Evolutionary conservation across 2,797 vertebrate genomes (phyloP).

Genomic region (Dallia pectoralis): DNA sequence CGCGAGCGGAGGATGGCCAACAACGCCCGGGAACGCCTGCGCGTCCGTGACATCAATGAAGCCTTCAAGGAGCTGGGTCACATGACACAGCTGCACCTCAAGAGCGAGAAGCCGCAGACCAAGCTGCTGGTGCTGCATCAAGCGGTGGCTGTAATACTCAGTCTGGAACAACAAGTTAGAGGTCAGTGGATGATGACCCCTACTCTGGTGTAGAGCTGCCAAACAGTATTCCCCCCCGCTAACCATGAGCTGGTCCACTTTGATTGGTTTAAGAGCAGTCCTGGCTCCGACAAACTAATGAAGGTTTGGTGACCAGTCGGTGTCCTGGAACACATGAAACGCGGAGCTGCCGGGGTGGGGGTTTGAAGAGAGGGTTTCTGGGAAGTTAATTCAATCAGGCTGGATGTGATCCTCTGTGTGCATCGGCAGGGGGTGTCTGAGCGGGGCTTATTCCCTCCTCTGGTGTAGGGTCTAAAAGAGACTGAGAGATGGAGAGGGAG

Average conservation of each 20-base stretch:
- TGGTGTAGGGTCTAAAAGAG: background rate
- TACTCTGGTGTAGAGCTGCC: background rate
- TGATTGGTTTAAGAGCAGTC: too few species aligned
- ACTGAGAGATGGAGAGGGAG: background rate
- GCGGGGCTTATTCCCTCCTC: too few species aligned
- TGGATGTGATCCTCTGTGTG: background rate
- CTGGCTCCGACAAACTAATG: too few species aligned
- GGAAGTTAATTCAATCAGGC: too few species aligned
- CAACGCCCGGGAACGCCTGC: slow-evolving; percentile 91
- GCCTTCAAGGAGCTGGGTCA: slow-evolving; percentile 96
- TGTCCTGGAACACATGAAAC: too few species aligned
- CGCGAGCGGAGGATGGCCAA: slow-evolving; percentile 94
- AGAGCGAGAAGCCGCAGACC: slow-evolving; percentile 96
- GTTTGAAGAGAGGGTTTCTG: too few species aligned
- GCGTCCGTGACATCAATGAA: slow-evolving; percentile 95
- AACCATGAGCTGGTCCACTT: too few species aligned
- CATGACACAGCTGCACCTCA: slow-evolving; percentile 95
- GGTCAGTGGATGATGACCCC: slow-evolving; percentile 55
- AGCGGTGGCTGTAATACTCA: slow-evolving; percentile 94
- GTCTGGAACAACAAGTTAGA: slow-evolving; percentile 96
- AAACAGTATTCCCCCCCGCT: background rate
- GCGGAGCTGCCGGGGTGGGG: too few species aligned
- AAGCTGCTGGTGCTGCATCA: slow-evolving; percentile 97
- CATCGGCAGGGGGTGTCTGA: too few species aligned
- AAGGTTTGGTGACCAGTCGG: too few species aligned